Evolutionary conservation across 2,888 invertebrate species (phyloP).

Genomic region (Euproctis similis): DNA sequence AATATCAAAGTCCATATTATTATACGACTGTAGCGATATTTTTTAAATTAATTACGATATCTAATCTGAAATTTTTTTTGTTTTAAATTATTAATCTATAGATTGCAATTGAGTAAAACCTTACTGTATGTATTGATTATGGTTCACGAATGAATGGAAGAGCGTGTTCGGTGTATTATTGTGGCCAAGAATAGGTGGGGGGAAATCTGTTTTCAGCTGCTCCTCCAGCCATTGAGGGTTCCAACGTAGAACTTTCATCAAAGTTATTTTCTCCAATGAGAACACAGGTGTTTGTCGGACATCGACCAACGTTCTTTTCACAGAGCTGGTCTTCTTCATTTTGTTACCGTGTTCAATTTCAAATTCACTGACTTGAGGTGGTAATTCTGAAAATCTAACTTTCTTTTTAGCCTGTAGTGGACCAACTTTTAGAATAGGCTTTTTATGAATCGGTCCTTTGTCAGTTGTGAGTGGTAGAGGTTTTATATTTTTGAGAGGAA

Average conservation of each 20-base stretch:
- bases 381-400: constrained; percentile 46
- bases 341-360: constrained; percentile 56
- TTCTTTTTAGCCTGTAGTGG: constrained; percentile 39
- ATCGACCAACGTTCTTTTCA: constrained; percentile 43
- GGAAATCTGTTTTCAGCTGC: constrained; percentile 59
- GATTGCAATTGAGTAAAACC: no score
- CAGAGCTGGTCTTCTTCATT: constrained; percentile 50
- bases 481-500: constrained; percentile 43
- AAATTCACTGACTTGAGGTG: constrained; percentile 40
- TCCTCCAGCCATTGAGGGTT: constrained; percentile 80
- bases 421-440: constrained; percentile 47
- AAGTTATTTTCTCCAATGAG: constrained; percentile 61
- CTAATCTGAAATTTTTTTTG: no score
- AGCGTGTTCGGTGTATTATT: constrained; percentile 66
- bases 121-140: constrained; percentile 77
- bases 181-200: constrained; percentile 73
- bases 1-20: no score
- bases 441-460: constrained; percentile 34
- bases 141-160: constrained; percentile 70
- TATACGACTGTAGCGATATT: no score
- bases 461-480: constrained; percentile 31
- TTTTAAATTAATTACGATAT: no score
- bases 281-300: constrained; percentile 41
- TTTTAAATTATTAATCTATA: no score
- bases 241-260: constrained; percentile 78